A percentile compares a stretch with the other conserved stretches of the same genome.
Conservation (phyloP, 2,113 vertebrate species). For the Glaucomys volans region DNA sequence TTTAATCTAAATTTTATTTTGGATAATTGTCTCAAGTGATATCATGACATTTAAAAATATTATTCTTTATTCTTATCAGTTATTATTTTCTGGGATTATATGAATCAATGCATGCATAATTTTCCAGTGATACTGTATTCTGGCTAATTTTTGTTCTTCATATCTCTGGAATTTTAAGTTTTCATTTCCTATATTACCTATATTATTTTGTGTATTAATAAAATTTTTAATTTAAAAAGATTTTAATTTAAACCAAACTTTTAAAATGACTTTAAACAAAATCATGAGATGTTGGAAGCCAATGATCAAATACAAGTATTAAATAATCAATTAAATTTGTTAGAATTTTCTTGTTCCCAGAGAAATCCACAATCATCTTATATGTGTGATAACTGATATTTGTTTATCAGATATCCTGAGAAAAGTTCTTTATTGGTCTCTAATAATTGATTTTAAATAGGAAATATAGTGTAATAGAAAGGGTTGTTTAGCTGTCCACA, state of each 20-base stretch:
- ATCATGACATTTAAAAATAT: not conserved
- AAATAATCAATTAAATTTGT: not conserved
- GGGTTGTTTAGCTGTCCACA: not conserved
- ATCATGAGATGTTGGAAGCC: not conserved
- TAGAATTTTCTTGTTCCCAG: not conserved
- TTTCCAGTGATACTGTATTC: not conserved
- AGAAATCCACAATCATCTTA: not conserved
- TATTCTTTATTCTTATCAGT: not conserved
- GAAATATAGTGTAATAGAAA: too few species aligned
- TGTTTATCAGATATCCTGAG: not conserved
- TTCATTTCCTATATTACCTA: not conserved
- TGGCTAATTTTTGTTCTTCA: not conserved
- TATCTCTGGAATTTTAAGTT: not conserved
- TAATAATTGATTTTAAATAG: too few species aligned
- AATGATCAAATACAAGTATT: not conserved
- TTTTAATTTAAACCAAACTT: not conserved
- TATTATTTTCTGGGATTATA: not conserved
- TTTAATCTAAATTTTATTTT: not conserved
- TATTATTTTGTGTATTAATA: not conserved
- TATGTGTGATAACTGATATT: not conserved
- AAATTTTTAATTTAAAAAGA: not conserved
- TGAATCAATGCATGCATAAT: not conserved
- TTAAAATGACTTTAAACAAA: conserved; percentile 29
- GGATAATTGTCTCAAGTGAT: not conserved
- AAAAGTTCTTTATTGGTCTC: not conserved